These are phyloP conservation scores for Heterocephalus glaber DNA, from an alignment of 2,113 vertebrate genomes.

Conservation along the genomic window DNA sequence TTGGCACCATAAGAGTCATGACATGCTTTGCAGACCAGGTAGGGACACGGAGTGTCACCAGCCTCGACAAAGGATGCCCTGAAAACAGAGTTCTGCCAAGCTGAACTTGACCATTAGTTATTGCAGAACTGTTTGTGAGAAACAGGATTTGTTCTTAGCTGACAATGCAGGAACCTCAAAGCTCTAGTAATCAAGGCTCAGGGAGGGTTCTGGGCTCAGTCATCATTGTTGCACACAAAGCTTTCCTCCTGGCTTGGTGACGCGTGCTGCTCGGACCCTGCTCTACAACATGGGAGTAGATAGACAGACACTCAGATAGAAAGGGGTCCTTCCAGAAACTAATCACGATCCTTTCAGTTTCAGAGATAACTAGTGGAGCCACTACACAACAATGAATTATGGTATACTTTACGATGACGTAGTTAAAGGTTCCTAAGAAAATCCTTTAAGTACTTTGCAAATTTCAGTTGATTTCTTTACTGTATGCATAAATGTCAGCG, in stretches of 20 bases:
- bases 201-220: background rate
- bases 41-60: slow-evolving; percentile 32
- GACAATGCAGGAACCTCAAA: slow-evolving; percentile 68
- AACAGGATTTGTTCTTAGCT: slow-evolving; percentile 70
- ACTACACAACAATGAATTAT: background rate
- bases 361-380: background rate
- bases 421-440: background rate
- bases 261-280: background rate
- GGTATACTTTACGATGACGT: background rate
- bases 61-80: slow-evolving; percentile 37
- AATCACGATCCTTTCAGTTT: background rate
- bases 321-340: background rate
- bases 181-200: slow-evolving; percentile 43
- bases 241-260: background rate
- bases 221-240: background rate
- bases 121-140: slow-evolving; percentile 63
- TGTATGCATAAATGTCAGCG: background rate
- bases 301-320: background rate
- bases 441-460: background rate
- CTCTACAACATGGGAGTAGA: background rate
- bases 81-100: slow-evolving; percentile 19
- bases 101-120: slow-evolving; percentile 68
- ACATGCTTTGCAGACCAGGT: background rate
- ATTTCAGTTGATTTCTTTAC: background rate
- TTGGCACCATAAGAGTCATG: slow-evolving; percentile 7